A percentile compares a stretch with the other conserved stretches of the same genome.
Conservation (phyloP, 2,888 invertebrate species). For the Tromatobia lineatoria region DNA sequence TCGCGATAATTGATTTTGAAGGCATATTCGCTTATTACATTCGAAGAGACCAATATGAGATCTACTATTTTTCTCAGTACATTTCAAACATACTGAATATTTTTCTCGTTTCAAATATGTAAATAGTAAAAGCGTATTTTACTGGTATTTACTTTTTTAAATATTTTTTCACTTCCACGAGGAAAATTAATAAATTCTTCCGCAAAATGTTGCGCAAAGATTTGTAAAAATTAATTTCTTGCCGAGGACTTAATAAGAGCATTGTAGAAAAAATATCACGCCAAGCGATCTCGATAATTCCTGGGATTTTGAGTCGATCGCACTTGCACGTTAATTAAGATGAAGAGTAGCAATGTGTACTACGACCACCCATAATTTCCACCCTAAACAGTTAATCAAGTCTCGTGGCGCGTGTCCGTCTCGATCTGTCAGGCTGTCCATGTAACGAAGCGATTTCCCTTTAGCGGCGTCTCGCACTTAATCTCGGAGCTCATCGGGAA, state of each 20-base stretch:
- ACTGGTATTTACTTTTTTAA: too few species aligned
- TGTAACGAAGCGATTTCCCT: slow-evolving; percentile 46
- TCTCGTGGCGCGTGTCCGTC: slow-evolving; percentile 34
- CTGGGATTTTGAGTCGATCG: slow-evolving; percentile 1
- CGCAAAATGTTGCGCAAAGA: background rate
- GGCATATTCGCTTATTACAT: too few species aligned
- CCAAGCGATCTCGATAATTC: slow-evolving; percentile 8
- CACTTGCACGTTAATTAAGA: background rate
- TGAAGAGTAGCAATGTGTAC: background rate
- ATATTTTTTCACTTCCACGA: background rate
- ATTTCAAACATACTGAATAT: background rate
- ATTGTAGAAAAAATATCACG: background rate
- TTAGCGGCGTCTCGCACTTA: slow-evolving; percentile 54
- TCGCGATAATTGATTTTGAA: too few species aligned
- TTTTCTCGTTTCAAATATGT: background rate
- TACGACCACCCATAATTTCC: slow-evolving; percentile 33
- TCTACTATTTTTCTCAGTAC: background rate
- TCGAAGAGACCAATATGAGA: too few species aligned
- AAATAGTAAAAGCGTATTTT: background rate
- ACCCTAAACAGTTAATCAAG: slow-evolving; percentile 47
- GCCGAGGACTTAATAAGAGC: background rate
- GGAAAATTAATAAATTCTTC: background rate
- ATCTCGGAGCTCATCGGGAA: slow-evolving; percentile 58
- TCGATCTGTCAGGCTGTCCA: slow-evolving; percentile 21
- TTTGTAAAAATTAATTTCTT: background rate